Percentiles rank a stretch among this genome's conserved stretches.
phyloP scores from a whole-genome alignment of 2,113 vertebrate genomes.

The Rhinopomastus cyanomelas region DNA sequence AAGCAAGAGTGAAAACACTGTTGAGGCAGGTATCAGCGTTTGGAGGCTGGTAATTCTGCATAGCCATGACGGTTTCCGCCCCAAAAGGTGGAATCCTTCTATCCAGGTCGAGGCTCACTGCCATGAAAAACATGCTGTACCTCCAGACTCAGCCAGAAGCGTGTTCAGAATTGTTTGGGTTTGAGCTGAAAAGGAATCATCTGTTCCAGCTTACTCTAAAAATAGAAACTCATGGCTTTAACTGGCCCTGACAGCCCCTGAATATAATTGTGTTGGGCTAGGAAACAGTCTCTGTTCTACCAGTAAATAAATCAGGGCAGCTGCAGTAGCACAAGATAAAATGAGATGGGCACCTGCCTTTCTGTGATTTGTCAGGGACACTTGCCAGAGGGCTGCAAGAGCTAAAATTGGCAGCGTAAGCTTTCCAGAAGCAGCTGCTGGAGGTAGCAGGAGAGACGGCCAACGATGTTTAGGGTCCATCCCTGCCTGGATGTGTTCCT shows the following conservation, averaged over 20 bases:
- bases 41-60: not conserved
- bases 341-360: not conserved
- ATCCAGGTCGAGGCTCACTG: not conserved
- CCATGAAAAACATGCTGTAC: not conserved
- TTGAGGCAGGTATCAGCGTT: not conserved
- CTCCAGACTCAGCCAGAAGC: not conserved
- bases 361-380: not conserved
- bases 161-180: not conserved
- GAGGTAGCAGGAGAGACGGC: not conserved
- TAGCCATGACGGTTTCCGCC: not conserved
- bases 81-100: not conserved
- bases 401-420: not conserved
- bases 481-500: too few relatives aligned
- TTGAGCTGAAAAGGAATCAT: not conserved
- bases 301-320: not conserved
- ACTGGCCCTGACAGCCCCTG: not conserved
- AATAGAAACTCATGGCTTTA: not conserved
- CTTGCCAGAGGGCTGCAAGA: not conserved
- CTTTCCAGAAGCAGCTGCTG: not conserved
- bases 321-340: not conserved
- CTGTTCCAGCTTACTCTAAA: not conserved
- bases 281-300: not conserved
- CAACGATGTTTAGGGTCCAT: rapidly evolving
- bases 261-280: not conserved
- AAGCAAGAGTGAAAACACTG: not conserved